These are phyloP conservation scores for Gibbula magus DNA, from an alignment of 2,888 invertebrate genomes.

Conservation along the genomic window DNA sequence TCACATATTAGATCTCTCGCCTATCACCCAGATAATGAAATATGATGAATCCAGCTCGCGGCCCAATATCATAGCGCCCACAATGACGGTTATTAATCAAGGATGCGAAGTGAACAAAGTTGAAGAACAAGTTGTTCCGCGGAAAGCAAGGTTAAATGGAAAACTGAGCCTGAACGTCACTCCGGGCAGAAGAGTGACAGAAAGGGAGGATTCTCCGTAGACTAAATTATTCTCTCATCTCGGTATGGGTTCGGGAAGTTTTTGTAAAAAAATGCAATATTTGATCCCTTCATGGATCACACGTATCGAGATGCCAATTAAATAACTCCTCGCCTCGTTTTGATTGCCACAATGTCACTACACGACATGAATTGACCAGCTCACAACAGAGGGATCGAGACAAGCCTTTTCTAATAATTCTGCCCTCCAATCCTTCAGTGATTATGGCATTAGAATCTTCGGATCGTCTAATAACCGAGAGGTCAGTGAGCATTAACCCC, in stretches of 20 bases:
- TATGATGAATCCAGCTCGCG: not conserved
- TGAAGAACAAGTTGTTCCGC: not conserved
- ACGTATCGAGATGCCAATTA: conserved; percentile 36
- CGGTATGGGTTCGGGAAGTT: not conserved
- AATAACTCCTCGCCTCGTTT: conserved; percentile 20
- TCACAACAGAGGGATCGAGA: not conserved
- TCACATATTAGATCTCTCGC: not conserved
- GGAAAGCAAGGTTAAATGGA: conserved; percentile 7
- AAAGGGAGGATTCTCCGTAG: not conserved
- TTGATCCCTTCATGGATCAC: conserved; percentile 26
- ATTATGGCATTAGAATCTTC: conserved; percentile 35
- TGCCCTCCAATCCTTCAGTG: conserved; percentile 27
- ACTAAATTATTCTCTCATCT: not conserved
- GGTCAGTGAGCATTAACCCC: conserved; percentile 38
- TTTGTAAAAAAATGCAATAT: conserved; percentile 32
- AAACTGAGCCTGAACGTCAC: not conserved
- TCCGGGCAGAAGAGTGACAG: not conserved
- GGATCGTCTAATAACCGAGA: conserved; percentile 30
- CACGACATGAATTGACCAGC: conserved; percentile 24
- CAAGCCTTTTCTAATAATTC: conserved; percentile 31
- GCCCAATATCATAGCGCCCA: conserved; percentile 1
- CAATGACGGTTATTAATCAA: conserved; percentile 15
- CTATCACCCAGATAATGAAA: not conserved
- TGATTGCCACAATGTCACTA: conserved; percentile 26
- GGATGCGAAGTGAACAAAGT: conserved; percentile 11